Base-by-base conservation (phyloP, 2,888 invertebrate species). In the Charanyca ferruginea region DNA sequence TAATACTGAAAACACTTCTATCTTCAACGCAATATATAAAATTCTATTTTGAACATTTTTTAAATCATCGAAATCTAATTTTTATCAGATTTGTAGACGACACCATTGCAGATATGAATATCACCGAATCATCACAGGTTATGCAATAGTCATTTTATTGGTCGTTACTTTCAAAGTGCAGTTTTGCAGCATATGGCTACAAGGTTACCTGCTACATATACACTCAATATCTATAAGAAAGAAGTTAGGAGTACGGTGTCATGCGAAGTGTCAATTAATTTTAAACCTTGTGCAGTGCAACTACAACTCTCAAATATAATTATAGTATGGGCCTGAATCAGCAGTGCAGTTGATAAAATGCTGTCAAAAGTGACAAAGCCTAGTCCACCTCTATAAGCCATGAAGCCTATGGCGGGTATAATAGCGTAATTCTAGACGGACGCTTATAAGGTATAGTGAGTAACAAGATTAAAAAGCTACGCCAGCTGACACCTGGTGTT, bases 401-500 rank as follows among this genome's bases (percentile, higher is more conserved):
- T 18, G 67, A 52, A 58, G 45, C 90, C 94, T 94, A 78, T 81
- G 74, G 67, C 28, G 60, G 72, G 85, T 89, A 88, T 92, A 92
- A 92, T 92, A 87, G 90, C 85, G 94, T 94, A 94, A 94, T 93
- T 90, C 92, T 91, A 94, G 91, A 91, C 91, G 91, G 86, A 89
- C 89, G 85, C 91, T 86, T 93, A 90, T 90, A 94, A 90, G 94
- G 94, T 87, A 91, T 90, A 90, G 92, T 90, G 90, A 90, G 92
- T 93, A 93, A 95, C 90, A 91, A 92, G 94, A 94, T 94, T 94
- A 94, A 94, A 95, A 93, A 93, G 89, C 85, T 74, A 88, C 87
- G 88, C 88, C 94, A 93, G 94, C 93, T 93, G 94, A 90, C 90
- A 88, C 86, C 84, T 88, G 89, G 90, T 86, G 89, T 93, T 94